A percentile compares a stretch with the other conserved stretches of the same genome.
Conservation (phyloP, 2,797 vertebrate genomes). For the Protosalanx chinensis region DNA sequence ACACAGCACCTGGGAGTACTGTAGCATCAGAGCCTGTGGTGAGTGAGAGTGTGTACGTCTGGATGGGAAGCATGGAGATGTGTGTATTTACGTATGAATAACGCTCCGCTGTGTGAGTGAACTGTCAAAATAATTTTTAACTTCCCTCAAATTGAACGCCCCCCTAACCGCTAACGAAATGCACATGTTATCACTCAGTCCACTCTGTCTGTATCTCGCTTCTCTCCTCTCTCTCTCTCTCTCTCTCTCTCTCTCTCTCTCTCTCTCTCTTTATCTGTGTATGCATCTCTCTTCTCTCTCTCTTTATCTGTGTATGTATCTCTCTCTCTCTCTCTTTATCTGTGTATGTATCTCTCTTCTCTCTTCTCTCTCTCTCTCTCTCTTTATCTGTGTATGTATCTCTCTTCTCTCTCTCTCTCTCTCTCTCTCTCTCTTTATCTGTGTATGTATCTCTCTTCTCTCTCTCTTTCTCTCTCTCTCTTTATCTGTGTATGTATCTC, state of each 20-base stretch:
- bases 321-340: too few species aligned
- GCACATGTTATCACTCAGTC: background rate
- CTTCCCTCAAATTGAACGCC: too few species aligned
- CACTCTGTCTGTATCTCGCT: conserved; percentile 72
- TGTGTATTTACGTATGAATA: conserved; percentile 18
- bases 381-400: too few species aligned
- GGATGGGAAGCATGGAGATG: conserved; percentile 23
- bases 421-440: conserved; percentile 22
- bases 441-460: conserved; percentile 1
- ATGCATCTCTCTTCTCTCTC: too few species aligned
- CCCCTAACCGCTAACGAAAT: too few species aligned
- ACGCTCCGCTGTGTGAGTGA: conserved; percentile 30
- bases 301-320: too few species aligned
- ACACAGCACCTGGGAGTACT: conserved; percentile 92
- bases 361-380: too few species aligned
- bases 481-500: background rate
- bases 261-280: too few species aligned
- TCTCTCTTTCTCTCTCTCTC: background rate
- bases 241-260: too few species aligned
- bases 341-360: too few species aligned
- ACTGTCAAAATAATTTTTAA: too few species aligned
- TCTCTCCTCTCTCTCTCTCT: too few species aligned
- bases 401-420: conserved; percentile 66
- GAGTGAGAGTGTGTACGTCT: conserved; percentile 66
- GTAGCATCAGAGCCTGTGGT: conserved; percentile 95